Conservation (phyloP, 2,797 vertebrate genomes). For the Carcharodon carcharias region DNA sequence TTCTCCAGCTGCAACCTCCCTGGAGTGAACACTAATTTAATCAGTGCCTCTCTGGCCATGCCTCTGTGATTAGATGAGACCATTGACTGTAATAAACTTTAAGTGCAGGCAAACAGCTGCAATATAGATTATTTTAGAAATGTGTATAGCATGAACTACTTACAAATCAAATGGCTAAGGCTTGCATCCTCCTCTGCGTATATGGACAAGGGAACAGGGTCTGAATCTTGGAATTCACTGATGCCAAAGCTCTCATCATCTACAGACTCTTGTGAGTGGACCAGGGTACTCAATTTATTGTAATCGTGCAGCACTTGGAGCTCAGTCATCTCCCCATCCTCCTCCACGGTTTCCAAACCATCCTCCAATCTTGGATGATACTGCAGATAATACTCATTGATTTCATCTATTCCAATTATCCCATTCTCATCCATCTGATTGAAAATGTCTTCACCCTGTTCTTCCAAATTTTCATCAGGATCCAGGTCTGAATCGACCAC, state of each 20-base stretch:
- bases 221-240: constrained; percentile 43
- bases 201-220: constrained; percentile 41
- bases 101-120: not conserved
- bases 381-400: constrained; percentile 41
- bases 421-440: constrained; percentile 30
- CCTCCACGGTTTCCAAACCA: constrained; percentile 42
- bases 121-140: not conserved
- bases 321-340: constrained; percentile 40
- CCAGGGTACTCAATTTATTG: not conserved
- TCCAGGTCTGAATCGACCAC: not conserved
- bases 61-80: not conserved
- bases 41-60: not conserved
- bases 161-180: constrained; percentile 44
- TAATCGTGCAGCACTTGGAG: too few species aligned
- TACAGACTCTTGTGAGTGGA: constrained; percentile 42
- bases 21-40: not conserved
- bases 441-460: not conserved
- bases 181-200: constrained; percentile 42
- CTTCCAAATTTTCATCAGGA: not conserved
- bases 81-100: not conserved
- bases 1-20: not conserved
- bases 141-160: constrained; percentile 37
- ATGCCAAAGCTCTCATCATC: constrained; percentile 41
- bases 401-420: constrained; percentile 41
- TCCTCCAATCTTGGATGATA: constrained; percentile 44